Conservation (phyloP, 1,140 invertebrate species). For the Brachionus rubens region DNA sequence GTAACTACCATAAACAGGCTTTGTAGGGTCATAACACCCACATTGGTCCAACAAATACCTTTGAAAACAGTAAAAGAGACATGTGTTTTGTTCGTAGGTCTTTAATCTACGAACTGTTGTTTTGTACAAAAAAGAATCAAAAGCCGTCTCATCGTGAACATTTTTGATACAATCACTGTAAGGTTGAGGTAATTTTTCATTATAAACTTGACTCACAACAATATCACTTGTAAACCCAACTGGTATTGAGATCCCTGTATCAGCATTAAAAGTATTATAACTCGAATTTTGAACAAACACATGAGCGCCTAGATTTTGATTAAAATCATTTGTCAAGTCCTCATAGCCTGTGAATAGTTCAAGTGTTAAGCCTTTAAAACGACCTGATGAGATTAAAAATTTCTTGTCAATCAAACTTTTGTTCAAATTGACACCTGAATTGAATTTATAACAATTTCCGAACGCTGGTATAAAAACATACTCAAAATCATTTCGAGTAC, state of each 20-base stretch:
- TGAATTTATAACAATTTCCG: slow-evolving; percentile 36
- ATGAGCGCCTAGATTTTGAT: background rate
- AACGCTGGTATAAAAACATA: background rate
- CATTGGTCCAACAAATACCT: background rate
- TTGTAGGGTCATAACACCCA: background rate
- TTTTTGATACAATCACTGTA: slow-evolving; percentile 8
- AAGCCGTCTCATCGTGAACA: background rate
- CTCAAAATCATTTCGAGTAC: slow-evolving; percentile 9
- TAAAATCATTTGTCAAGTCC: background rate
- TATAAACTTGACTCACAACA: background rate
- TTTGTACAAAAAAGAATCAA: background rate
- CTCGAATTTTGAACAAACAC: background rate
- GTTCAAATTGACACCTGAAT: no score
- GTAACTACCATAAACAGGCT: background rate
- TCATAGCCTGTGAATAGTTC: slow-evolving; percentile 18
- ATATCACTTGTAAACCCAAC: background rate
- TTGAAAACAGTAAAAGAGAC: background rate
- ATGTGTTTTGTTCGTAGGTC: slow-evolving; percentile 14
- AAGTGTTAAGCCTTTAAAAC: background rate
- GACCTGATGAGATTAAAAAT: background rate
- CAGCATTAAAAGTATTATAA: background rate
- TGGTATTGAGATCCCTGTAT: background rate
- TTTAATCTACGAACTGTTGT: background rate
- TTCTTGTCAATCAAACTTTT: no score
- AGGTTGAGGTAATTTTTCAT: background rate